Evolutionary conservation across 1,140 invertebrate species (phyloP).

Genomic region (Bemisia tabaci): DNA sequence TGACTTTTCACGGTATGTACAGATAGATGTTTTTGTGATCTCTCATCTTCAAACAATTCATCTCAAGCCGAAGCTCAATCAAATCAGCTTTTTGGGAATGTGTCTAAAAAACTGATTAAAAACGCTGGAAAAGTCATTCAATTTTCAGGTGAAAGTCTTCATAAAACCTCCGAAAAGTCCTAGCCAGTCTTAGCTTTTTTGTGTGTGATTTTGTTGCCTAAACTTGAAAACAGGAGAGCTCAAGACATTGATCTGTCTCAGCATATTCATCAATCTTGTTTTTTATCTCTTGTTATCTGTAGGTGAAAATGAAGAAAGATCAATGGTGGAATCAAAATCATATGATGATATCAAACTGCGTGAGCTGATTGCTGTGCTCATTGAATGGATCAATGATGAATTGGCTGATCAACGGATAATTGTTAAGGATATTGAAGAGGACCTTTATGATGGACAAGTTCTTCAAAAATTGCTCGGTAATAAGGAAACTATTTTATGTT

Average conservation of each 20-base stretch:
- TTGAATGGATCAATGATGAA: conserved; percentile 98
- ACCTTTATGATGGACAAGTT: conserved; percentile 97
- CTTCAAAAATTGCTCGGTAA: conserved; percentile 85
- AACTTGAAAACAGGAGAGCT: no score
- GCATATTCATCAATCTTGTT: no score
- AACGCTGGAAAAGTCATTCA: no score
- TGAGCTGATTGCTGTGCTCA: conserved; percentile 75
- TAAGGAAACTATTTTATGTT: background rate
- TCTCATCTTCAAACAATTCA: conserved; percentile 2
- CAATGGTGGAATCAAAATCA: conserved; percentile 82
- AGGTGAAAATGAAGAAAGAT: conserved; percentile 94
- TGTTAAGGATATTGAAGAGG: conserved; percentile 92
- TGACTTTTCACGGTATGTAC: no score
- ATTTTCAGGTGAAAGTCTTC: no score
- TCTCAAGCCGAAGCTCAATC: background rate
- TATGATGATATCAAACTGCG: conserved; percentile 74
- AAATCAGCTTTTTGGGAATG: no score
- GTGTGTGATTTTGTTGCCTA: no score
- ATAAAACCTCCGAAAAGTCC: no score
- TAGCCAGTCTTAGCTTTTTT: no score
- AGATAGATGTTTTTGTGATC: background rate
- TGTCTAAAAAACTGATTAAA: no score
- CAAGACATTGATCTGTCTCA: no score
- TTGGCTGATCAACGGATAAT: conserved; percentile 93
- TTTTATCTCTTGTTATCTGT: no score